Conservation (phyloP, 1,140 invertebrate species). For the Sminthurides bifidus region DNA sequence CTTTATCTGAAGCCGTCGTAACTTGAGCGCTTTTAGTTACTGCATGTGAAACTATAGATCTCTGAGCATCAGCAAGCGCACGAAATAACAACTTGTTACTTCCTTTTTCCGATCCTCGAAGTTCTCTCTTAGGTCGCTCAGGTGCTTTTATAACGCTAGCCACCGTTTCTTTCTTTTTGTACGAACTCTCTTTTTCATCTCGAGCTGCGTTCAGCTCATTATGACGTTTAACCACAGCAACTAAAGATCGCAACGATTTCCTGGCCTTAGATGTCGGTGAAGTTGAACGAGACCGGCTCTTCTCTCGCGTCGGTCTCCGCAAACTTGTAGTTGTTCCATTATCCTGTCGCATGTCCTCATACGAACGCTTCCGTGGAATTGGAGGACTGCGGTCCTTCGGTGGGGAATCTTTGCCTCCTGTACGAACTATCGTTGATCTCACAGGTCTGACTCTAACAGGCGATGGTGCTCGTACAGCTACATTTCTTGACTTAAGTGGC, state of each 20-base stretch:
- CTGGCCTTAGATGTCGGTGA: neutral
- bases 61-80: constrained; percentile 17
- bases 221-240: constrained; percentile 5
- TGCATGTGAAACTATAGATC: constrained; percentile 3
- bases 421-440: too few relatives aligned
- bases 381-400: too few relatives aligned
- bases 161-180: too few relatives aligned
- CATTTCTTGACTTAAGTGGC: too few relatives aligned
- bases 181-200: constrained; percentile 15
- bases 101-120: neutral
- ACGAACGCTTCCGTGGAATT: too few relatives aligned
- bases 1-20: too few relatives aligned
- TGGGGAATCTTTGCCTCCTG: too few relatives aligned
- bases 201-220: neutral
- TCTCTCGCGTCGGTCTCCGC: neutral
- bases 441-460: too few relatives aligned
- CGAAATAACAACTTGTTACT: constrained; percentile 9
- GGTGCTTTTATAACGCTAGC: constrained; percentile 7
- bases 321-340: too few relatives aligned
- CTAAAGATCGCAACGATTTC: constrained; percentile 5
- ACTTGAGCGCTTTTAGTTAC: neutral
- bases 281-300: constrained; percentile 2
- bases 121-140: neutral
- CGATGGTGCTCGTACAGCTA: too few relatives aligned
- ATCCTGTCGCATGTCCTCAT: too few relatives aligned